Evolutionary conservation across 2,797 vertebrate genomes (phyloP), one percentile per base, ranked within the genome.

Genomic region (Molossus alvarezi): DNA sequence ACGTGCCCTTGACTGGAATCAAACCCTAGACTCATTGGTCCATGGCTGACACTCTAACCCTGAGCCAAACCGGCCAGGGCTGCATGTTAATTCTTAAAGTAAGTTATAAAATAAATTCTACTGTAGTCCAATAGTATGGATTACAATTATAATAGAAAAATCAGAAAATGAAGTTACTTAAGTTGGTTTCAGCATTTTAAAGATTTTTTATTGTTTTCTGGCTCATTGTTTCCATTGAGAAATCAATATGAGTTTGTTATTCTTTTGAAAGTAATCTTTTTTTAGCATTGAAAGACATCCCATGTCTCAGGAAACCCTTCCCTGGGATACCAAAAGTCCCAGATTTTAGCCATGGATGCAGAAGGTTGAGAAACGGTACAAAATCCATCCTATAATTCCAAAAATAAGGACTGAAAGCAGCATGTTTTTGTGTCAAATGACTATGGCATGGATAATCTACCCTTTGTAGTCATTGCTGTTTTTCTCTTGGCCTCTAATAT

Each of bases 161-260:
- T 77, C 9, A 21, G 25, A 65, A 88, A 76, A 53, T 53, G 75
- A 75, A 60, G 33, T 85, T 60, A n/a, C 25, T 75, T 75, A 75
- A 64, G 58, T 65, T 15, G 9, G 12, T 41, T 89, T 88, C 17
- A 79, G 23, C 48, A 67, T 45, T 65, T 65, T 89, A 55, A 67
- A 77, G n/a, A 77, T 67, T 53, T 65, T 65, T 77, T 23, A 79
- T 89, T 67, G n/a, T 79, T 79, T 89, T 89, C 60, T 77, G 73
- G n/a, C 60, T 89, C 15, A 29, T 89, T 62, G 51, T 67, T 89
- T 79, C 48, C n/a, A 18, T 53, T 89, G 48, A 67, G 48, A 89
- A 67, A 15, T 79, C 48, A 55, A 6, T 55, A 25, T 41, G 8
- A 77, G 48, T 65, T 65, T 88, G 23, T 79, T 89, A 41, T 11